Percentiles rank a stretch among this genome's conserved stretches.
Evolutionary conservation across 1,140 invertebrate species (phyloP).

Genomic region (Penaeus chinensis): DNA sequence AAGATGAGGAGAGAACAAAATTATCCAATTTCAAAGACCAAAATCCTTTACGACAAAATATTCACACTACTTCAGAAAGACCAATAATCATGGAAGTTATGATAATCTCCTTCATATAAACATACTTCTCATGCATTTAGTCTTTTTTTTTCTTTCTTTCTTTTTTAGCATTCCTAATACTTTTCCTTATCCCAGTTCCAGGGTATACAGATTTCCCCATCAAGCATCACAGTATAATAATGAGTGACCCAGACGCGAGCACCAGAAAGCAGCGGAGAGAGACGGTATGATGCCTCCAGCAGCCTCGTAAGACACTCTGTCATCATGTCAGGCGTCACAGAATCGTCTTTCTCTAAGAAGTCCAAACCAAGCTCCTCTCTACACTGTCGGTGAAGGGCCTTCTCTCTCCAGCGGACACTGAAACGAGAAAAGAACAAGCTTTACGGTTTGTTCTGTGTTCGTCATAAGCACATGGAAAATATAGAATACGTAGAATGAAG

Average conservation of each 20-base stretch:
- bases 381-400: slow-evolving; percentile 76
- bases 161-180: too few species aligned
- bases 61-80: too few species aligned
- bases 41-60: too few species aligned
- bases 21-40: too few species aligned
- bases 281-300: slow-evolving; percentile 71
- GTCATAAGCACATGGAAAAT: too few species aligned
- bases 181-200: slow-evolving; percentile 43
- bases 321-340: slow-evolving; percentile 89
- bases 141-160: too few species aligned
- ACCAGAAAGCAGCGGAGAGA: slow-evolving; percentile 69
- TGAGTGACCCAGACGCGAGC: slow-evolving; percentile 84
- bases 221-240: slow-evolving; percentile 82
- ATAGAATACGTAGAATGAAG: too few species aligned
- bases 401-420: slow-evolving; percentile 83
- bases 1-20: too few species aligned
- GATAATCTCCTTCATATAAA: too few species aligned
- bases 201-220: slow-evolving; percentile 47
- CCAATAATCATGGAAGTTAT: too few species aligned
- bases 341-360: slow-evolving; percentile 86
- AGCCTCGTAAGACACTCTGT: slow-evolving; percentile 83
- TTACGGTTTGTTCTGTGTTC: neutral
- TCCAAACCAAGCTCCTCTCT: slow-evolving; percentile 76
- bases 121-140: too few species aligned
- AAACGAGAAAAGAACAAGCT: slow-evolving; percentile 66